Base-by-base conservation (phyloP, 1,140 invertebrate genomes). In the Diabrotica virgifera region DNA sequence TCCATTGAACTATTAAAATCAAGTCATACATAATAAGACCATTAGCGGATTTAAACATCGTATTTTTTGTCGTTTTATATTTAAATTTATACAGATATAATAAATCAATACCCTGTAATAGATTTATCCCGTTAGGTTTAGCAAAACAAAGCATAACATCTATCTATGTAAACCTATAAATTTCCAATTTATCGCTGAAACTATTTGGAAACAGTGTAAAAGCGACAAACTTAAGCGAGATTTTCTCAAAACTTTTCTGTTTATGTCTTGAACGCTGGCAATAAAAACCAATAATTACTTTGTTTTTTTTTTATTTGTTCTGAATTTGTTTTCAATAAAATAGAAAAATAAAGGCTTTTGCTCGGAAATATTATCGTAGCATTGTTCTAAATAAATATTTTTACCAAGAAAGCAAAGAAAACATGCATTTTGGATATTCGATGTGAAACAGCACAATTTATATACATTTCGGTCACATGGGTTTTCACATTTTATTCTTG, bases 141-240 rank as follows among this genome's bases (percentile, higher is more conserved):
- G 40, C 40, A 46, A 46, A 46, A 46, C 40, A 46, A 46, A 46
- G 40, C 40, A 46, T 46, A 46, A 46, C 40, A 46, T 46, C n/a
- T n/a, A 46, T 46, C 40, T 8, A 46, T 46, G 40, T 46, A 46
- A 46, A 46, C 8, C 40, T 46, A 46, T 46, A 46, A 46, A 46
- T 46, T 46, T 46, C n/a, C 40, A 46, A 46, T 46, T 46, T 46
- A 46, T 46, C 5, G 5, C 40, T 46, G n/a, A 46, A 46, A 46
- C 40, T 46, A 46, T 46, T 46, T 46, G 40, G n/a, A n/a, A 46
- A 46, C 40, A 46, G 8, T 46, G 40, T 46, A 46, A 46, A 46
- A 46, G 40, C 40, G 40, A 46, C 8, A 46, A 46, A 46, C 40
- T 46, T 46, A 46, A 46, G n/a, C 40, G 40, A 10, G 8, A n/a